phyloP scores from a whole-genome alignment of 30 jellyfish, hydroid and myxozoan genomes.

The Hydractinia symbiolongicarpus region DNA sequence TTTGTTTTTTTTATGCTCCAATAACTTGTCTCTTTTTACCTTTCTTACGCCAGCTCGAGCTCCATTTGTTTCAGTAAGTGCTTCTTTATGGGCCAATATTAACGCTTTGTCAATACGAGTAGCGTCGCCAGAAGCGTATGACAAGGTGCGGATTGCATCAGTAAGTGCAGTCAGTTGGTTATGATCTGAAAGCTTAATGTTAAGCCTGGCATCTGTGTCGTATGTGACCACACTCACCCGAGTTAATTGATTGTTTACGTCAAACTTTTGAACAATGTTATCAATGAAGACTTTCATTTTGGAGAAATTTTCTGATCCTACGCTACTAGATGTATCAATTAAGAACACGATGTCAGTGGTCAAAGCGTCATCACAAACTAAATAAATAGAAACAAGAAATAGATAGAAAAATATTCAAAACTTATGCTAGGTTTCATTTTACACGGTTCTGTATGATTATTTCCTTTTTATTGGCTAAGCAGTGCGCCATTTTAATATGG shows the following conservation, averaged over 20 bases:
- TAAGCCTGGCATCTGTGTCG: slow-evolving; percentile 22
- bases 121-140: slow-evolving; percentile 57
- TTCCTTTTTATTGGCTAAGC: too few relatives aligned
- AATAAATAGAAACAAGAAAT: neutral
- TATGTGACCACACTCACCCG: slow-evolving; percentile 68
- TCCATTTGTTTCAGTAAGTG: slow-evolving; percentile 50
- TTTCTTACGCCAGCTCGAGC: slow-evolving; percentile 58
- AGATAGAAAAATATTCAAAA: neutral
- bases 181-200: slow-evolving; percentile 40
- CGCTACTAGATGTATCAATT: slow-evolving; percentile 76
- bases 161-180: slow-evolving; percentile 29
- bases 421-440: neutral
- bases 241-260: slow-evolving; percentile 62
- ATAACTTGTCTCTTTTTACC: slow-evolving; percentile 20
- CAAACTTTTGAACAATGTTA: slow-evolving; percentile 49
- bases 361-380: slow-evolving; percentile 78
- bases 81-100: slow-evolving; percentile 44
- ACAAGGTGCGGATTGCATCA: slow-evolving; percentile 49
- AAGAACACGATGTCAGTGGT: slow-evolving; percentile 76
- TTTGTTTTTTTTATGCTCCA: neutral
- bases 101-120: slow-evolving; percentile 77
- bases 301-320: slow-evolving; percentile 54
- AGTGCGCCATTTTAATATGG: too few relatives aligned
- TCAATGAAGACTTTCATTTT: slow-evolving; percentile 67
- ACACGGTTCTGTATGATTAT: too few relatives aligned